These are phyloP conservation scores for Halichoerus grypus DNA, from an alignment of 2,113 vertebrate species.

Conservation along the genomic window DNA sequence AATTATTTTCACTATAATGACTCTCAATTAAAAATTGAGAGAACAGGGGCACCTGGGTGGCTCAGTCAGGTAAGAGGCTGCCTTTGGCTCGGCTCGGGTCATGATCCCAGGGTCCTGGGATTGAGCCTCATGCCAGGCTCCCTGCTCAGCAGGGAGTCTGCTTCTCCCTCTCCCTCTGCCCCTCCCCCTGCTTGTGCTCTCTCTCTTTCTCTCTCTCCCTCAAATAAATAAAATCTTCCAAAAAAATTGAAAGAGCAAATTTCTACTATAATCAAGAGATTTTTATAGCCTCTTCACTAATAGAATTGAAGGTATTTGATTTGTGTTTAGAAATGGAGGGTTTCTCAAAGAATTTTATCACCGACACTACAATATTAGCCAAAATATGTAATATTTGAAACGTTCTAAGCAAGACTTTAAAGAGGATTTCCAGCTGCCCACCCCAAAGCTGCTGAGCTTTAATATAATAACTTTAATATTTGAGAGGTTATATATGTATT, in stretches of 20 bases:
- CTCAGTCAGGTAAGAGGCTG: background rate
- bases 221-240: background rate
- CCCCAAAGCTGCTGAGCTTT: background rate
- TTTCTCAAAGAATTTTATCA: background rate
- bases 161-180: background rate
- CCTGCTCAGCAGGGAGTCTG: background rate
- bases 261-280: background rate
- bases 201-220: no score
- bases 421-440: background rate
- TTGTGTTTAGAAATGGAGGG: constrained; percentile 10
- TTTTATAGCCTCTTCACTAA: background rate
- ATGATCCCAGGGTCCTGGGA: background rate
- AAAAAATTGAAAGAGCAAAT: background rate
- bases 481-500: background rate
- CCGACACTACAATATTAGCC: background rate
- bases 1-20: background rate
- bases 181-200: background rate
- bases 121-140: background rate
- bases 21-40: background rate
- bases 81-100: no score
- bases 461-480: background rate
- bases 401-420: background rate
- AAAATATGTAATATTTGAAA: background rate
- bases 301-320: background rate
- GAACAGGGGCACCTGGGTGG: background rate